Evolutionary conservation across 2,888 invertebrate genomes (phyloP), one percentile per base, ranked within the genome.

Genomic region (Xylophagus ater): DNA sequence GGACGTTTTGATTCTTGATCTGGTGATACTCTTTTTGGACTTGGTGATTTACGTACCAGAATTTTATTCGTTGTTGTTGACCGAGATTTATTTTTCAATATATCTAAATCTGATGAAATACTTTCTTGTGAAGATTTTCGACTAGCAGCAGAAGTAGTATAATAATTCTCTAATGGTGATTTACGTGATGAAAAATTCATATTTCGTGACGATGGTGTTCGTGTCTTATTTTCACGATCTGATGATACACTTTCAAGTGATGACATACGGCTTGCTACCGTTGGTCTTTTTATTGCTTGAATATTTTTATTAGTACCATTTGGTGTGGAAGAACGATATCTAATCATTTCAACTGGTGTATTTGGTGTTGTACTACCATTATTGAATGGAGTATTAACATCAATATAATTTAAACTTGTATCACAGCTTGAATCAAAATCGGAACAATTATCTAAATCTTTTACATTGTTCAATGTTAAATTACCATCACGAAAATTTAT

Each of bases 401-500:
- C 64, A 8, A 58, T 56, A 39, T 65, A 65, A 34, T 65, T 64
- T 4, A 65, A 47, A 25, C 65, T 64, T 1, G 61, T 63, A 36
- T 65, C 65, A 42, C 65, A 65, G 38, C 65, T 65, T 3, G 64
- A 64, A 44, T 65, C 65, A 33, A 62, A 60, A 46, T 65, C 65
- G 0, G 65, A 65, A 36, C 63, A 62, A 47, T 61, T 62, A 17
- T 60, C 63, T 9, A 65, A 45, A 42, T 65, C 64, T 6, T 59
- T 57, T 0, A 65, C 65, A 52, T 63, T 61, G 38, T 58, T 55
- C 8, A 65, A 42, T 14, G 60, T 57, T 19, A 65, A 45, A 26
- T 55, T 55, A 2, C 56, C 65, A 34, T 60, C 60, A 1, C 57
- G 59, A 17, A 62, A 48, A 21, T 63, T 59, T 12, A 65, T 56